Evolutionary conservation across 1,140 invertebrate genomes (phyloP).

Genomic region (Drosophila triauraria): DNA sequence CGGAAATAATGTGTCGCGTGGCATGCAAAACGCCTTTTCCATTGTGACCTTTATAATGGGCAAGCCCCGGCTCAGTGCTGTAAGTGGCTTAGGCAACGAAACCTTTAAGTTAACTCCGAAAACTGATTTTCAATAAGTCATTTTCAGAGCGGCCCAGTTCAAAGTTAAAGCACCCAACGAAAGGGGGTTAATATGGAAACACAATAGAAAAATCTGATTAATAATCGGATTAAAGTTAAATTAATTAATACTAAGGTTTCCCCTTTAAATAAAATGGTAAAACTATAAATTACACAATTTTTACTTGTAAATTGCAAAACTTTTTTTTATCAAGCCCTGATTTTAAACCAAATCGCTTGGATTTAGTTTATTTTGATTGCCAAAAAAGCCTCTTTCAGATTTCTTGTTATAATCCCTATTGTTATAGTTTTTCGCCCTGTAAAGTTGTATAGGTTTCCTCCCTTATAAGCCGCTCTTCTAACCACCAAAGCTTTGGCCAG

Average conservation of each 20-base stretch:
- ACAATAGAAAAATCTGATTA: background rate
- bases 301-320: too few species aligned
- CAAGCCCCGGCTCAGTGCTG: slow-evolving; percentile 12
- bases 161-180: background rate
- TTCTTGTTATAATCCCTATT: slow-evolving; percentile 1
- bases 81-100: slow-evolving; percentile 49
- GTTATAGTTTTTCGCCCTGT: background rate
- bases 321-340: background rate
- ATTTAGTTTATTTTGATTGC: background rate
- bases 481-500: slow-evolving; percentile 44
- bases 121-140: slow-evolving; percentile 26
- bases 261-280: too few species aligned
- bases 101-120: slow-evolving; percentile 21
- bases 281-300: too few species aligned
- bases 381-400: background rate
- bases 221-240: too few species aligned
- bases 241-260: background rate
- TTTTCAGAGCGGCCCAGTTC: background rate
- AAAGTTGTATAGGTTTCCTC: background rate
- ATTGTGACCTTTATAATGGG: slow-evolving; percentile 58
- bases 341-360: background rate
- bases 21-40: slow-evolving; percentile 57
- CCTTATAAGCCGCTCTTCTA: slow-evolving; percentile 11
- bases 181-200: background rate
- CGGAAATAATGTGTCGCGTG: slow-evolving; percentile 76